phyloP scores from a whole-genome alignment of 2,797 vertebrate genomes.

The Etheostoma nigrum region DNA sequence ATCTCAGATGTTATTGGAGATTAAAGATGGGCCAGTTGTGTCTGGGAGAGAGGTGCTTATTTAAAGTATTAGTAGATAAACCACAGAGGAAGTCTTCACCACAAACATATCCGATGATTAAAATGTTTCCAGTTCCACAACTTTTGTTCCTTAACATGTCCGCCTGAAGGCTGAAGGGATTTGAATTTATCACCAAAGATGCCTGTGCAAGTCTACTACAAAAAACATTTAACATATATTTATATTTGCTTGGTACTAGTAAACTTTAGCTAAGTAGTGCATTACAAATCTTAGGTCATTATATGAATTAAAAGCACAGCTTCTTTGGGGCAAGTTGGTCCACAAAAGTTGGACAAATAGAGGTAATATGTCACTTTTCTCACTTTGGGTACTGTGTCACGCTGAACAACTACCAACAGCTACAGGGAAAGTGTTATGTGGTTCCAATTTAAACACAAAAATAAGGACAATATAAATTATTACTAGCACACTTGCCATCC shows the following conservation, averaged over 20 bases:
- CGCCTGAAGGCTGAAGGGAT: background rate
- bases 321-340: too few species aligned
- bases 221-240: background rate
- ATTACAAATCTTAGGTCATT: background rate
- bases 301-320: background rate
- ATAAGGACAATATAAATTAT: background rate
- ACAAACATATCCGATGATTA: conserved; percentile 35
- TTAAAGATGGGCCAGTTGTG: conserved; percentile 16
- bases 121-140: conserved; percentile 17
- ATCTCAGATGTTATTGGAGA: conserved; percentile 28
- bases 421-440: background rate
- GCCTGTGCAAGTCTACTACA: background rate
- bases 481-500: background rate
- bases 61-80: conserved; percentile 36
- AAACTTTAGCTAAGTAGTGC: background rate
- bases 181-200: background rate
- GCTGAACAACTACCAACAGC: background rate
- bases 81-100: conserved; percentile 39
- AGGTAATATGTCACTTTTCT: background rate
- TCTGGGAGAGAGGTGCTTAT: conserved; percentile 38
- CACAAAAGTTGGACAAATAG: background rate
- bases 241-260: background rate
- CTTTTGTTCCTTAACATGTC: background rate
- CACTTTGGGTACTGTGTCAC: background rate
- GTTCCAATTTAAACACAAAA: background rate